These are phyloP conservation scores for Antedon mediterranea DNA, from an alignment of 53 echinoderm and acorn worm genomes.

Conservation along the genomic window DNA sequence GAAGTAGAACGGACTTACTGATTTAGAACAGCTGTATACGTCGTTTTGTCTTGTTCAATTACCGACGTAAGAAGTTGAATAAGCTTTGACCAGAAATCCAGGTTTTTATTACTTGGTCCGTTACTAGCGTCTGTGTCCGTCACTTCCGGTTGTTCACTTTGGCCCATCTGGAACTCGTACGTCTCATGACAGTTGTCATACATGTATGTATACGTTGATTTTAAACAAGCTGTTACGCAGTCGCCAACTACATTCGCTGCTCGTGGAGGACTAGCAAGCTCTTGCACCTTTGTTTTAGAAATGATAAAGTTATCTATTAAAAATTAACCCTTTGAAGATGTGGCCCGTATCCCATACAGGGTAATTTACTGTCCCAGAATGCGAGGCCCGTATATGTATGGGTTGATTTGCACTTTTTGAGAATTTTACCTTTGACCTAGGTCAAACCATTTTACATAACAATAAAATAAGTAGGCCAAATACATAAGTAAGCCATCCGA, in stretches of 20 bases:
- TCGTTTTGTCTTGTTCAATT: conserved; percentile 93
- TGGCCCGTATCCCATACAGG: too few species aligned
- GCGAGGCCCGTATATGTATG: too few species aligned
- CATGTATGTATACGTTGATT: conserved; percentile 95
- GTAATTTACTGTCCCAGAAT: too few species aligned
- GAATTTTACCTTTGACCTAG: too few species aligned
- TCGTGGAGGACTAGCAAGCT: conserved; percentile 88
- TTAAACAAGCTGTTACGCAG: conserved; percentile 94
- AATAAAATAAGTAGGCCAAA: too few species aligned
- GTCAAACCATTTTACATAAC: too few species aligned
- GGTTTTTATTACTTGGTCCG: conserved; percentile 61
- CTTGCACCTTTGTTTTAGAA: conserved; percentile 50
- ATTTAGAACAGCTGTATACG: conserved; percentile 82
- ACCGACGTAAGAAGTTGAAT: conserved; percentile 90
- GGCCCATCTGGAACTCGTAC: conserved; percentile 94
- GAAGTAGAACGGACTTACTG: conserved; percentile 42
- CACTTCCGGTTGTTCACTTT: conserved; percentile 39
- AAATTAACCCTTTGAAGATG: too few species aligned
- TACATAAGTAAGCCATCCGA: too few species aligned
- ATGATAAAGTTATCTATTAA: too few species aligned
- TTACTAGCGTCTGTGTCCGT: conserved; percentile 42
- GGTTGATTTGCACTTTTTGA: too few species aligned
- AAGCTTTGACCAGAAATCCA: conserved; percentile 97
- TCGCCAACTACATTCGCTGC: conserved; percentile 96
- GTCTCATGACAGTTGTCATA: conserved; percentile 95